A percentile compares a stretch with the other conserved stretches of the same genome.
phyloP scores from a whole-genome alignment of 2,113 vertebrate species.

The Arizona elegans region DNA sequence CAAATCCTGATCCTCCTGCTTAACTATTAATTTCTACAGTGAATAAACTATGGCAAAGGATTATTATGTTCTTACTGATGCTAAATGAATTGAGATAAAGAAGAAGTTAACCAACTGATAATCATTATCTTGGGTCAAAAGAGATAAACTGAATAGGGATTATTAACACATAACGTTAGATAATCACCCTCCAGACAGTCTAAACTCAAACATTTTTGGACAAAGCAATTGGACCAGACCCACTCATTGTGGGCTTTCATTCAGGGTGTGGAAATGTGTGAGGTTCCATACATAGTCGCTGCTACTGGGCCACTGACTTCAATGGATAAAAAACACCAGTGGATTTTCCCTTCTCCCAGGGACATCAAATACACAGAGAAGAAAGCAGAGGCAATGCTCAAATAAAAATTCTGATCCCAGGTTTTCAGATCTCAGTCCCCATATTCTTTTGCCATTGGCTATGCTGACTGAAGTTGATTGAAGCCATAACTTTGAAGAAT shows the following conservation, averaged over 20 bases:
- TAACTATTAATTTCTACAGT: neutral
- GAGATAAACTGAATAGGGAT: neutral
- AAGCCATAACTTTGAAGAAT: neutral
- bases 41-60: neutral
- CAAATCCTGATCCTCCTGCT: neutral
- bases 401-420: neutral
- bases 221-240: neutral
- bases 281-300: neutral
- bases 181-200: neutral
- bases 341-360: neutral
- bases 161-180: neutral
- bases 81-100: neutral
- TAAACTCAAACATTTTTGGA: neutral
- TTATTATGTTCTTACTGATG: neutral
- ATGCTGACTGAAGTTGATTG: neutral
- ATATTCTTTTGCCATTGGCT: neutral
- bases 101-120: neutral
- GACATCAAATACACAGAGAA: neutral
- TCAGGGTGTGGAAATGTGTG: neutral
- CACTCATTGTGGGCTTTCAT: neutral
- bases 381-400: neutral
- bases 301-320: neutral
- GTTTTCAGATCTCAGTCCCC: neutral
- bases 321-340: neutral
- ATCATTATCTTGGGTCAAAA: neutral